Base-by-base conservation (phyloP, 2,888 invertebrate genomes). In the Serrognathus titanus region DNA sequence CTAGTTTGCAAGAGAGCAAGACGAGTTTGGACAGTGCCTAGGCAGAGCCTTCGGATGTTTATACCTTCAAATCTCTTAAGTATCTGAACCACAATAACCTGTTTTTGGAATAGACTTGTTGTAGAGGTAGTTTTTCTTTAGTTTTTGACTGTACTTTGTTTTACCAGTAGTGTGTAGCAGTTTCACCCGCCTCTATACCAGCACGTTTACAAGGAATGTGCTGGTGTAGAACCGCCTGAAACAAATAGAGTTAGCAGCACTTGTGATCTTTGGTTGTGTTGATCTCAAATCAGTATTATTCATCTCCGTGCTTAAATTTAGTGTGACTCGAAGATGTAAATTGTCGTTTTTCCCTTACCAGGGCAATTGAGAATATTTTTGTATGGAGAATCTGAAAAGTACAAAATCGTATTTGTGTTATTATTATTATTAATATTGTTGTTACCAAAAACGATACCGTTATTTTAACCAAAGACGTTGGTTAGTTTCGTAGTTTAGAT, bases 1-100 rank as follows among this genome's bases (percentile, higher is more conserved):
- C 91, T 66, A 92, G 91, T 46, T 84, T 91, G 69, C 84, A 91
- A 62, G 92, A 91, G 73, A 92, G 92, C 31, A 92, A 90, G 82
- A 90, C 90, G 72, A 92, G 91, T 48, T 82, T 81, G 70, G 83
- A 85, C 67, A 87, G 89, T 75, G 85, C 83, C 52, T 58, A 58
- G 41, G 54, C 24, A 3, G 24, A 51, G 51, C 37, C 46, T 48
- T 40, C 40, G n/a, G 40, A 36, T 40, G 40, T 47, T 12, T 40
- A 37, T 53, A 48, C 39, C 43, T 35, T 43, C 12, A 53, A 53
- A 53, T 39, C 40, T 35, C 24, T 39, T 24, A 20, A 39, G 53
- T 53, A 53, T 48, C 43, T 53, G 46, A 52, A 38, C 41, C 12
- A 35, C 52, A 47, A 47, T 45, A 7, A 16, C 16, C 16, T 16